phyloP scores from a whole-genome alignment of 2,888 invertebrate species.

The Halocaridina rubra region DNA sequence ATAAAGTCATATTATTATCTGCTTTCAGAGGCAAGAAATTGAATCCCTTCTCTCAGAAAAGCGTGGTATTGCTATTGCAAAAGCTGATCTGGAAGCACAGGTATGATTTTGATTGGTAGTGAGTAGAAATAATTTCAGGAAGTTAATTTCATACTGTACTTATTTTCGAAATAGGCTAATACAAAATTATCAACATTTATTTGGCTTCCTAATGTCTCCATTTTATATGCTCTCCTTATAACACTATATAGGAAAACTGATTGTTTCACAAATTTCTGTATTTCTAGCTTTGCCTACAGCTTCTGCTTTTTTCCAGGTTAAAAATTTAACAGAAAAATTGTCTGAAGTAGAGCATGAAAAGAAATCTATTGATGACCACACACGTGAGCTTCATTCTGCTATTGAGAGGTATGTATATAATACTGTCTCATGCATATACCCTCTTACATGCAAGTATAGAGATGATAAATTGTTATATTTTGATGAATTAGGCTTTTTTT shows the following conservation, averaged over 20 bases:
- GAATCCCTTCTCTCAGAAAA: slow-evolving; percentile 56
- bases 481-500: no score
- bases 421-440: no score
- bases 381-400: slow-evolving; percentile 44
- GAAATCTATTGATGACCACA: slow-evolving; percentile 38
- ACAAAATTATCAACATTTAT: no score
- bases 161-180: no score
- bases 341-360: slow-evolving; percentile 47
- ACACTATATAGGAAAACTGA: no score
- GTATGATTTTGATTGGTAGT: not conserved
- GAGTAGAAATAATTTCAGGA: not conserved
- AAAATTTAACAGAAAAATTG: slow-evolving; percentile 38
- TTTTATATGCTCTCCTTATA: no score
- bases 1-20: not conserved
- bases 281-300: no score
- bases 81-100: slow-evolving; percentile 56
- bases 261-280: no score
- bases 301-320: slow-evolving; percentile 32
- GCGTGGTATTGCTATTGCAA: slow-evolving; percentile 44
- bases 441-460: no score
- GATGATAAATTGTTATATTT: no score
- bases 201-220: no score
- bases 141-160: no score
- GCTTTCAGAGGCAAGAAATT: slow-evolving; percentile 54
- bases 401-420: slow-evolving; percentile 50